Conservation (phyloP, 2,113 vertebrate genomes). For the Nothocercus julius region DNA sequence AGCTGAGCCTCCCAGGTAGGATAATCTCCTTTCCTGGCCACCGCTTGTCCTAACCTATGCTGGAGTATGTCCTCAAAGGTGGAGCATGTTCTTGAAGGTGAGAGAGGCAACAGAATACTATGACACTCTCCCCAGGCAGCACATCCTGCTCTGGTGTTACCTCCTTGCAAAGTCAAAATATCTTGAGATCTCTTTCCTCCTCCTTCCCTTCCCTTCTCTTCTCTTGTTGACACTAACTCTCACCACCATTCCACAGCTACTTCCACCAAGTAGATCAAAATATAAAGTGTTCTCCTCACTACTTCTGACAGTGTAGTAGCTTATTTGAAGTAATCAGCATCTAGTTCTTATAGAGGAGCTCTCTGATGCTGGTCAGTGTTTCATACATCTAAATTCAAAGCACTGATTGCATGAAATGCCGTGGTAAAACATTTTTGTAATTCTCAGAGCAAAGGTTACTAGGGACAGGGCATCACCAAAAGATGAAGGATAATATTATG, state of each 20-base stretch:
- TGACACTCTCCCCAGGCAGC: not conserved
- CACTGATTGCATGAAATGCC: rapidly evolving
- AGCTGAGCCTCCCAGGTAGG: not conserved
- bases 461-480: not conserved
- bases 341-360: no score
- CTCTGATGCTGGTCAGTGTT: rapidly evolving
- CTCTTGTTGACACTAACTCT: not conserved
- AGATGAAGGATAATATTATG: rapidly evolving
- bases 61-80: no score
- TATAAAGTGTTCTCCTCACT: not conserved
- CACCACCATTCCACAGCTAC: not conserved
- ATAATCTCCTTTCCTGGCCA: no score
- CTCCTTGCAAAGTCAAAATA: not conserved
- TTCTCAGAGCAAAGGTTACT: not conserved
- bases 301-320: no score
- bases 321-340: not conserved
- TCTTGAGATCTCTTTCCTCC: not conserved
- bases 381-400: not conserved
- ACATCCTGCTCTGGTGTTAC: no score
- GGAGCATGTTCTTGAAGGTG: no score
- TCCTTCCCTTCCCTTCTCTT: no score
- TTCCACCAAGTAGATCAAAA: rapidly evolving
- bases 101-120: no score
- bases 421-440: rapidly evolving
- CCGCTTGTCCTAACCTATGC: no score